A percentile compares a stretch with the other conserved stretches of the same genome.
Evolutionary conservation across 35 echinoderm and acorn worm genomes (phyloP).

Genomic region (Apostichopus californicus): DNA sequence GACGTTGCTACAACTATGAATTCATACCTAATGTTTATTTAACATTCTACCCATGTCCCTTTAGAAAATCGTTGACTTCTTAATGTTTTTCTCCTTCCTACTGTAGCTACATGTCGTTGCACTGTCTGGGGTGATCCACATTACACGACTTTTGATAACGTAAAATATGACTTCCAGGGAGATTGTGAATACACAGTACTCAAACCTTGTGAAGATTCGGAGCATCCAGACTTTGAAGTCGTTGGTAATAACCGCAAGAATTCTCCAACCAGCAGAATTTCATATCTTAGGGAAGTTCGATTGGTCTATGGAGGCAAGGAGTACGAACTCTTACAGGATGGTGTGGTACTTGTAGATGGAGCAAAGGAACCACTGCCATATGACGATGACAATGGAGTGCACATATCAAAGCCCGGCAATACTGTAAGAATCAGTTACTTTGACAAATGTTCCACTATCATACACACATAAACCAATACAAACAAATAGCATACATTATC

Average conservation of each 20-base stretch:
- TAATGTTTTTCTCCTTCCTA: background rate
- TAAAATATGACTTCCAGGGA: slow-evolving; percentile 1
- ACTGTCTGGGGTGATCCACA: too few species aligned
- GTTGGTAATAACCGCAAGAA: background rate
- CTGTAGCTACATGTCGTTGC: too few species aligned
- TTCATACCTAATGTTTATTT: background rate
- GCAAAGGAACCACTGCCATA: background rate
- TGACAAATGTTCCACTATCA: too few species aligned
- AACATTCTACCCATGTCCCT: background rate
- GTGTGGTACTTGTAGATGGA: background rate
- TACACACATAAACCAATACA: too few species aligned
- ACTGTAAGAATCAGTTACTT: background rate
- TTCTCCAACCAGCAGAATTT: background rate
- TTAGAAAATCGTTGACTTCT: background rate
- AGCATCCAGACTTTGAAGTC: background rate
- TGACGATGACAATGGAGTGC: slow-evolving; percentile 7
- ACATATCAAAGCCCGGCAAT: background rate
- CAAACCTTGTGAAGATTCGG: background rate
- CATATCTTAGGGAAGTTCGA: background rate
- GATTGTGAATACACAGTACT: slow-evolving; percentile 14
- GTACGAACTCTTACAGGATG: background rate
- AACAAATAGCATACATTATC: too few species aligned
- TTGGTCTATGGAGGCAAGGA: background rate
- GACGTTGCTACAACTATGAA: too few species aligned
- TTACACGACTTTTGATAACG: background rate